Percentiles rank a stretch among this genome's conserved stretches.
Conservation (phyloP, 2,797 vertebrate genomes). For the Kryptopterus vitreolus region DNA sequence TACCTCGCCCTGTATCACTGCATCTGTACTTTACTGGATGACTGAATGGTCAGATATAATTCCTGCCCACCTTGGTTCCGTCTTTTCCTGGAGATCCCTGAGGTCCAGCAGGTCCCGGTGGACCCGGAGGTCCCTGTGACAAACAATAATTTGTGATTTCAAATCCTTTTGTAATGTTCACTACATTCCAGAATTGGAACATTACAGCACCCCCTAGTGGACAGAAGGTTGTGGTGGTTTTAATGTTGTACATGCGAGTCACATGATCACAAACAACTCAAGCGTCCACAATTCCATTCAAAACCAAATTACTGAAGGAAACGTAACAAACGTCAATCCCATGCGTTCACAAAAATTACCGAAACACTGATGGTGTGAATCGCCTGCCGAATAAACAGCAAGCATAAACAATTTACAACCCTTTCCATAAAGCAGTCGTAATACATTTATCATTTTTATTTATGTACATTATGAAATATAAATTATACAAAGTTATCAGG, state of each 20-base stretch:
- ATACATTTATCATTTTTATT: neutral
- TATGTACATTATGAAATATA: neutral
- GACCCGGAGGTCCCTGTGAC: constrained; percentile 76
- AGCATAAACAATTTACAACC: neutral
- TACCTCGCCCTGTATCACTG: neutral
- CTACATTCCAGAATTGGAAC: neutral
- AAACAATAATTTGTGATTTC: neutral
- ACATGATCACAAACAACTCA: constrained; percentile 1
- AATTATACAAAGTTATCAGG: neutral
- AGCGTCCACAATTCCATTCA: neutral
- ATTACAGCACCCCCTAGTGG: too few relatives aligned
- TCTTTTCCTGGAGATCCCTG: constrained; percentile 73
- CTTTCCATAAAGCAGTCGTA: neutral
- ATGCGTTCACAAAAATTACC: constrained; percentile 51
- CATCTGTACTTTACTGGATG: neutral
- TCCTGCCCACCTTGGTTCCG: constrained; percentile 74
- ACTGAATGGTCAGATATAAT: too few relatives aligned
- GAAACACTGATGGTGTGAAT: constrained; percentile 57
- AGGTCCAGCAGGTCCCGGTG: constrained; percentile 76
- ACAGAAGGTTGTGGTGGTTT: too few relatives aligned
- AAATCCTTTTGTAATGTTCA: neutral
- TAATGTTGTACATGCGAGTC: neutral
- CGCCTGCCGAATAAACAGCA: constrained; percentile 44
- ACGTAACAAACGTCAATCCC: neutral
- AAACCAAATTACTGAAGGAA: neutral